Evolutionary conservation across 2,113 vertebrate genomes (phyloP).

Genomic region (Centropus bengalensis): DNA sequence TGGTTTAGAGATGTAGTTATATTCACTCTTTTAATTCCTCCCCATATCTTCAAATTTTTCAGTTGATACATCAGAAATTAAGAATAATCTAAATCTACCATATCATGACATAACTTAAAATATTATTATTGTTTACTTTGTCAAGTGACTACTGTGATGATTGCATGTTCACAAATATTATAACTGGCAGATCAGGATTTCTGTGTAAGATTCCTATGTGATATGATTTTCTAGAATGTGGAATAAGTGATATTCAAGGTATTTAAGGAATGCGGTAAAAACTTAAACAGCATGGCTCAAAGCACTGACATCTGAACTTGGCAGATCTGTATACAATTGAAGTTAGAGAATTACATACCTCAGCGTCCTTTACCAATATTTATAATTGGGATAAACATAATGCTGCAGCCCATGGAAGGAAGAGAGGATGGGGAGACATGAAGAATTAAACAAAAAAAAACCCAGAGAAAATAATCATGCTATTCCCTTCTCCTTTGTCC

Average conservation of each 20-base stretch:
- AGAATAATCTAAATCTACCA: background rate
- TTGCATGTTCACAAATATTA: slow-evolving; percentile 42
- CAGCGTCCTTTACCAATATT: background rate
- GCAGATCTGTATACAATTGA: background rate
- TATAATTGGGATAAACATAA: background rate
- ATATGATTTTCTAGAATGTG: background rate
- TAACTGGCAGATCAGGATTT: slow-evolving; percentile 25
- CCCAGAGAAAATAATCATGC: background rate
- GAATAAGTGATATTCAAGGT: background rate
- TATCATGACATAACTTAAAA: background rate
- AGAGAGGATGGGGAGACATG: background rate
- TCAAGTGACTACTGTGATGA: background rate
- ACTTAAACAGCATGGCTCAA: background rate
- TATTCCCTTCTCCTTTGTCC: background rate
- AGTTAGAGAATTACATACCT: background rate
- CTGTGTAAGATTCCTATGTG: background rate
- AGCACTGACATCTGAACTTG: slow-evolving; percentile 6
- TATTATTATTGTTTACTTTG: slow-evolving; percentile 25
- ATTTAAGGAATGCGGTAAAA: background rate
- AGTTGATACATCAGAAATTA: slow-evolving; percentile 15
- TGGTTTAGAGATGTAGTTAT: slow-evolving; percentile 28
- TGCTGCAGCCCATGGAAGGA: background rate
- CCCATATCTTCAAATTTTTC: slow-evolving; percentile 35
- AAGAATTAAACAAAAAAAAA: background rate
- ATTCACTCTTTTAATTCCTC: slow-evolving; percentile 16